Evolutionary conservation across 1,140 invertebrate genomes (phyloP), one percentile per base, ranked within the genome.

Genomic region (Forficula auricularia): DNA sequence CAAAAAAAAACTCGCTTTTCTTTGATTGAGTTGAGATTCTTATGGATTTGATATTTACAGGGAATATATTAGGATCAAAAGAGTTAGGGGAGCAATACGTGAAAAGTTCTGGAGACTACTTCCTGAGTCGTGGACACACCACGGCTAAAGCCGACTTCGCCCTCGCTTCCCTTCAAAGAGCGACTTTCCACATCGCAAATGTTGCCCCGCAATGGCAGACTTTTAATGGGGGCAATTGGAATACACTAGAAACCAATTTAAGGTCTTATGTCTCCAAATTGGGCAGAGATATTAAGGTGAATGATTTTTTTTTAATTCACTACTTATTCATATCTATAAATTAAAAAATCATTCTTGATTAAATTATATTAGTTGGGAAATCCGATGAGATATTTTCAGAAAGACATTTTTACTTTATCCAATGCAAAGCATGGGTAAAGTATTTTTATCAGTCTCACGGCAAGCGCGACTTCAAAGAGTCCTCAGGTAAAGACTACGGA

Each of bases 111-210:
- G 15, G 14, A 13, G 33, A 46, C 18, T 45, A 22, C 39, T 64
- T 50, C 40, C 35, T 66, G 2, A 54, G 52, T 4, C 62, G 72
- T 30, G 77, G 77, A 16, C 78, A 81, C 50, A 57, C 79, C n/a
- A 61, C 70, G 0, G 75, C 77, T 19, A 76, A 77, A 52, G 68
- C 64, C 22, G 76, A 81, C 52, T 73, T 70, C 37, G 59, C 77
- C 2, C 75, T 67, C 46, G 73, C 65, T 0, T 57, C 66, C 10
- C 68, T 72, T 38, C 74, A 80, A 52, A 63, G 69, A 1, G 60
- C 71, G n/a, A 73, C 73, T 2, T 78, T 74, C 56, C 68, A 68
- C 49, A 79, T 71, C 52, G 65, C 73, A 8, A 79, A 79, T 51
- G 66, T 61, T 3, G 71, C 66, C 3, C 73, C 73, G 2, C 73